Conservation (phyloP, 1,140 invertebrate genomes). For the Aporrectodea caliginosa region DNA sequence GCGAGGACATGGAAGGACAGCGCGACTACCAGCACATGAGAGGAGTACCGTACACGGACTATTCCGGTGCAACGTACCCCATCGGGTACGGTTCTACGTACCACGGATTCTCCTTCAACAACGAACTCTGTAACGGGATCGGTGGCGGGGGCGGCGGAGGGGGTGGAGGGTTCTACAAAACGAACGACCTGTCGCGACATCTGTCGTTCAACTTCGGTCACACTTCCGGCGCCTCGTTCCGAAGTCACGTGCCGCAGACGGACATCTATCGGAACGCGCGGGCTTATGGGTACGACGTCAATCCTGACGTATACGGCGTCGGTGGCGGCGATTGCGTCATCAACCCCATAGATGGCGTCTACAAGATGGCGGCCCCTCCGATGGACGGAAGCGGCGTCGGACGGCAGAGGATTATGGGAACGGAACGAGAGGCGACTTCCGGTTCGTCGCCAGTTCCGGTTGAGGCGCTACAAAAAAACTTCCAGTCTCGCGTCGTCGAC, state of each 20-base stretch:
- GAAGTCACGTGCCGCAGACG: not conserved
- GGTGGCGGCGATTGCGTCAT: not conserved
- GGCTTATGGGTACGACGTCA: not conserved
- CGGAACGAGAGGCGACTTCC: not conserved
- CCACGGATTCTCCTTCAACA: not conserved
- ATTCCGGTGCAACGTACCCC: not conserved
- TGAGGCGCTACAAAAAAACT: not conserved
- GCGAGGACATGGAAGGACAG: conserved; percentile 35
- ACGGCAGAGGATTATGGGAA: not conserved
- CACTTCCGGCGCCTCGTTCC: not conserved
- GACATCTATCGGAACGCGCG: not conserved
- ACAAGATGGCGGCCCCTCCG: not conserved
- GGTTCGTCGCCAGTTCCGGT: no score
- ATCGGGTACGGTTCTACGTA: not conserved
- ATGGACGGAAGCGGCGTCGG: not conserved
- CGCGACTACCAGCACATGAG: conserved; percentile 9
- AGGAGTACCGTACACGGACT: not conserved
- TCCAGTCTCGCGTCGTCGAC: not conserved
- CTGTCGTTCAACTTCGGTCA: not conserved
- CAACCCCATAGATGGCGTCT: not conserved
- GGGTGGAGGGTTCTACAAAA: not conserved
- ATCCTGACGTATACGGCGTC: not conserved
- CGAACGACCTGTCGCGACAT: not conserved
- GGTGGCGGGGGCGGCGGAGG: no score
- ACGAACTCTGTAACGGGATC: not conserved